phyloP scores from a whole-genome alignment of 2,888 invertebrate species.

The Apotomis turbidana region DNA sequence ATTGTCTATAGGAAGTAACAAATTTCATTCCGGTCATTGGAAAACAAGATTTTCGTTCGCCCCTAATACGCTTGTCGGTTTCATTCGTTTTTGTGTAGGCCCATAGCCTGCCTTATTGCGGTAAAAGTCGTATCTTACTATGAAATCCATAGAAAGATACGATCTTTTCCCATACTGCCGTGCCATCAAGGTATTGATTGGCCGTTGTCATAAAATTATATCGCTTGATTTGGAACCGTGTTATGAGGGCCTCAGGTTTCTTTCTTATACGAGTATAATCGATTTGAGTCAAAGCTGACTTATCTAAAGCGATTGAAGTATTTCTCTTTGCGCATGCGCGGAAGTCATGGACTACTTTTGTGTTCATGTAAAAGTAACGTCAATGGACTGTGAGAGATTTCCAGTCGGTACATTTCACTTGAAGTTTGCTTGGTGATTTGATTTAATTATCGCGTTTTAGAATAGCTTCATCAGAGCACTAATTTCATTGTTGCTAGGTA shows the following conservation, averaged over 20 bases:
- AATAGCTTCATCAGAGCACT: conserved; percentile 46
- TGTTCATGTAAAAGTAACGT: conserved; percentile 53
- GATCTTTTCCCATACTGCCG: too few species aligned
- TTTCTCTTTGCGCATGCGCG: conserved; percentile 44
- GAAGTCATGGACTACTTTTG: conserved; percentile 61
- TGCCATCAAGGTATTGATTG: not conserved
- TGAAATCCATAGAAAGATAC: too few species aligned
- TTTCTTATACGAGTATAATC: not conserved
- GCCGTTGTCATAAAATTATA: not conserved
- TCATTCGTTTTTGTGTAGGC: conserved; percentile 37
- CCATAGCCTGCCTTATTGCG: not conserved
- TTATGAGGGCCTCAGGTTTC: not conserved
- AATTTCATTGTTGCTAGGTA: conserved; percentile 50
- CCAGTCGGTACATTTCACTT: conserved; percentile 58
- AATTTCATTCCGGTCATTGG: conserved; percentile 40
- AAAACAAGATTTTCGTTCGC: conserved; percentile 41
- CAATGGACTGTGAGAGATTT: conserved; percentile 57
- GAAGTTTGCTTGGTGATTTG: conserved; percentile 59
- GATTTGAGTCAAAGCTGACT: not conserved
- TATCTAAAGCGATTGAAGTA: not conserved
- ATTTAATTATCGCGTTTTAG: conserved; percentile 53
- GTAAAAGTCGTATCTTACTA: too few species aligned
- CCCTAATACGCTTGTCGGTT: conserved; percentile 31
- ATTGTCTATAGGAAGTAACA: conserved; percentile 46
- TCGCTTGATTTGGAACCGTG: conserved; percentile 11